phyloP scores from a whole-genome alignment of 2,888 invertebrate genomes.

The Lithophane leautieri region DNA sequence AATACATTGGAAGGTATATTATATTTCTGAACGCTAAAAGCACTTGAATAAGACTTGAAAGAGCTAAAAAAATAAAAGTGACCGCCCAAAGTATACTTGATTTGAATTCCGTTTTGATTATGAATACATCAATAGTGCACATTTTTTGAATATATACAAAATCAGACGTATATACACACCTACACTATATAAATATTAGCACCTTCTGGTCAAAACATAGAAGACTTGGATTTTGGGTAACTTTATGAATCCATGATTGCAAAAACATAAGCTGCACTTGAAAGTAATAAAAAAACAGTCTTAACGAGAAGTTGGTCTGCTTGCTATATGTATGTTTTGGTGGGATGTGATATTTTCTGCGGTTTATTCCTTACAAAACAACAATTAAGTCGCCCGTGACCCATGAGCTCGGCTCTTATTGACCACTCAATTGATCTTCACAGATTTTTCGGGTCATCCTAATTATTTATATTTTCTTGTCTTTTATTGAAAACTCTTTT shows the following conservation, averaged over 20 bases:
- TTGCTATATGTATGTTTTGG: conserved; percentile 32
- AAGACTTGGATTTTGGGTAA: neutral
- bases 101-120: neutral
- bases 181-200: neutral
- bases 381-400: conserved; percentile 86
- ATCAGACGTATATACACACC: neutral
- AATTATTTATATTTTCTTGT: conserved; percentile 66
- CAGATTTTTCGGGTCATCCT: conserved; percentile 78
- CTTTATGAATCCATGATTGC: neutral
- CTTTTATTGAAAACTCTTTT: conserved; percentile 52
- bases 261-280: neutral
- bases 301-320: neutral
- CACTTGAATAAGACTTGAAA: neutral
- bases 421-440: conserved; percentile 86
- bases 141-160: neutral
- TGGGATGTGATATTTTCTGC: conserved; percentile 64
- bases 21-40: neutral
- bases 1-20: neutral
- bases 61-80: neutral
- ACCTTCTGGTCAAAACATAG: neutral
- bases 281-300: conserved; percentile 2
- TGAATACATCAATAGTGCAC: neutral
- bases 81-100: neutral
- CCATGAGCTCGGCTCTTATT: conserved; percentile 83
- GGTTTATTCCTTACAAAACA: conserved; percentile 74